Percentiles rank a stretch among this genome's conserved stretches.
These are phyloP conservation scores for Trachymyrmex septentrionalis DNA, from an alignment of 1,140 invertebrate species.

Conservation along the genomic window DNA sequence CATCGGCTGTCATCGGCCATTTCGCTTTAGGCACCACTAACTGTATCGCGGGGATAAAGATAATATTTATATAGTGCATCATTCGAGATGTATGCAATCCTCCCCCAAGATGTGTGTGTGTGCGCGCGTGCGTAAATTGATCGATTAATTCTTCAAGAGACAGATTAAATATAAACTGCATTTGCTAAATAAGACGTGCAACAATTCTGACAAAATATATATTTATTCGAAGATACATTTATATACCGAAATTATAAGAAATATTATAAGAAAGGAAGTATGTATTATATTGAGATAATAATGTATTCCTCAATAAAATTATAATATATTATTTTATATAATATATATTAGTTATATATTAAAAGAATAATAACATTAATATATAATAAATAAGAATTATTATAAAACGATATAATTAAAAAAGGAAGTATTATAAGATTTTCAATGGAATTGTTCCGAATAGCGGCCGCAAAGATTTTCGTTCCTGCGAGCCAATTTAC, in stretches of 20 bases:
- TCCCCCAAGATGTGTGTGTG: background rate
- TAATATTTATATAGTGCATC: slow-evolving; percentile 54
- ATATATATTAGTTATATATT: too few relatives aligned
- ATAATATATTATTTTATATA: too few relatives aligned
- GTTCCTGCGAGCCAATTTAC: slow-evolving; percentile 19
- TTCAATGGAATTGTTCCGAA: background rate
- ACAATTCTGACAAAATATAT: background rate
- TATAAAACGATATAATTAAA: background rate
- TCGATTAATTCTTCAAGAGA: slow-evolving; percentile 15
- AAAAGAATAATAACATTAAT: too few relatives aligned
- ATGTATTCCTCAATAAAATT: too few relatives aligned
- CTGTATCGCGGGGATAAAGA: slow-evolving; percentile 36
- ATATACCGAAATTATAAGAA: too few relatives aligned
- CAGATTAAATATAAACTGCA: background rate
- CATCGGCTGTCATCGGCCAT: slow-evolving; percentile 38
- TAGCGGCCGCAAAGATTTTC: slow-evolving; percentile 11
- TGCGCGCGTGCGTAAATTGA: background rate
- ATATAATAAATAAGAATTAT: background rate
- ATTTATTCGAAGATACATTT: too few relatives aligned
- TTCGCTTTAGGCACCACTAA: slow-evolving; percentile 15
- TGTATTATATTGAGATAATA: too few relatives aligned
- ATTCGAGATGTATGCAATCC: slow-evolving; percentile 26
- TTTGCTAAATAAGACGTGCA: background rate
- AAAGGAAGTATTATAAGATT: background rate
- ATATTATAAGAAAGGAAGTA: too few relatives aligned